phyloP scores from a whole-genome alignment of 1,140 invertebrate species.

The Drosophila asahinai region DNA sequence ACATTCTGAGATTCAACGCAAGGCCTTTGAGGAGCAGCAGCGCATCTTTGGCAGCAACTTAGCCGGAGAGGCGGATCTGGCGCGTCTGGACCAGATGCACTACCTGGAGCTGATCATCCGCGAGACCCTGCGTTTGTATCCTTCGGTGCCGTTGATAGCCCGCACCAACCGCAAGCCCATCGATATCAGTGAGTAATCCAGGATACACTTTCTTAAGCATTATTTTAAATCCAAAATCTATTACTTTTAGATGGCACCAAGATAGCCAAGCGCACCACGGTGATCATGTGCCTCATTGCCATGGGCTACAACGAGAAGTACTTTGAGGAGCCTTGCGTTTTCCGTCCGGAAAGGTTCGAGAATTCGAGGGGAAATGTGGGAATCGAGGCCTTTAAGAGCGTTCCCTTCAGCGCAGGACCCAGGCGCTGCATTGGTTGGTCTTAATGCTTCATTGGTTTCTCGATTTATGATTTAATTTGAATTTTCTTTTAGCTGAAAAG shows the following conservation, averaged over 20 bases:
- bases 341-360: constrained; percentile 91
- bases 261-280: constrained; percentile 73
- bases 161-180: constrained; percentile 87
- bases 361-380: constrained; percentile 24
- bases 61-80: constrained; percentile 73
- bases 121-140: constrained; percentile 89
- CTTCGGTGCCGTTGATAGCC: constrained; percentile 90
- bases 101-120: constrained; percentile 91
- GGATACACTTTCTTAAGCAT: background rate
- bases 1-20: constrained; percentile 85
- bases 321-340: constrained; percentile 91
- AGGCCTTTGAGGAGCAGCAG: constrained; percentile 87
- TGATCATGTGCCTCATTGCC: constrained; percentile 79
- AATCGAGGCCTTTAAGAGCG: constrained; percentile 85
- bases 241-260: constrained; percentile 64
- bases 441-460: no score
- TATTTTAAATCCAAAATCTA: background rate
- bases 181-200: constrained; percentile 86
- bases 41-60: constrained; percentile 85
- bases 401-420: constrained; percentile 87
- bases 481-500: constrained; percentile 67
- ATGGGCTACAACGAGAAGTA: constrained; percentile 84
- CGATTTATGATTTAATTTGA: background rate
- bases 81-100: constrained; percentile 86
- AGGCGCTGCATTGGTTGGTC: constrained; percentile 73